Conservation (phyloP, 2,888 invertebrate species). For the Arge pagana region DNA sequence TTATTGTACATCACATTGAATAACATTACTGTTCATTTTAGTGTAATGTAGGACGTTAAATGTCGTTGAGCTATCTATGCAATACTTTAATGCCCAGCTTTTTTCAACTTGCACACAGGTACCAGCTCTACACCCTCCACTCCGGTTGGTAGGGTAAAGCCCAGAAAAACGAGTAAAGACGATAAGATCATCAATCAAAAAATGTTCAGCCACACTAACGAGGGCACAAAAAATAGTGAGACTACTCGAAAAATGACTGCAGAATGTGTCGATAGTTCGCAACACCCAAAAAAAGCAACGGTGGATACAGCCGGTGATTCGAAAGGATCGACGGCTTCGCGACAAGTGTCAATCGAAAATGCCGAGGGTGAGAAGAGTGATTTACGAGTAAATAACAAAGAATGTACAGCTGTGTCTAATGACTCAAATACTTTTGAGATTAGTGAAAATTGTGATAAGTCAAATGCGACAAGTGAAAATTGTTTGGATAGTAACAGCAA, state of each 20-base stretch:
- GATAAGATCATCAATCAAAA: conserved; percentile 45
- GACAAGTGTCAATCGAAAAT: conserved; percentile 28
- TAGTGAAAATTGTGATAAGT: conserved; percentile 19
- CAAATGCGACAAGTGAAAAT: conserved; percentile 15
- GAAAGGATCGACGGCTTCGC: conserved; percentile 18
- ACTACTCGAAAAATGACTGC: conserved; percentile 13
- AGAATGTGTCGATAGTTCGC: conserved; percentile 1
- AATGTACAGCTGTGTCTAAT: not conserved
- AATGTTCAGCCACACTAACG: conserved; percentile 16
- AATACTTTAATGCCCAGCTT: no score
- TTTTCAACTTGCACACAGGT: conserved; percentile 32
- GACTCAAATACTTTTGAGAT: not conserved
- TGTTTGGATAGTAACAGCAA: conserved; percentile 11
- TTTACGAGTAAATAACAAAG: conserved; percentile 6
- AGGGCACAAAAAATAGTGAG: conserved; percentile 12
- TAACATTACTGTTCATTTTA: conserved; percentile 1
- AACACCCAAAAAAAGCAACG: conserved; percentile 7
- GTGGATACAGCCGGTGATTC: conserved; percentile 4
- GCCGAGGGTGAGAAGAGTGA: conserved; percentile 21
- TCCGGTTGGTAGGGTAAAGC: conserved; percentile 48
- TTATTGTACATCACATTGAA: conserved; percentile 1
- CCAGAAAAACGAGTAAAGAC: conserved; percentile 50
- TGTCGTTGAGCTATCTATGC: no score
- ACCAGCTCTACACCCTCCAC: conserved; percentile 49
- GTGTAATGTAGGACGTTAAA: no score